Base-by-base conservation (phyloP, 2,113 vertebrate genomes). In the Brachyistius frenatus region DNA sequence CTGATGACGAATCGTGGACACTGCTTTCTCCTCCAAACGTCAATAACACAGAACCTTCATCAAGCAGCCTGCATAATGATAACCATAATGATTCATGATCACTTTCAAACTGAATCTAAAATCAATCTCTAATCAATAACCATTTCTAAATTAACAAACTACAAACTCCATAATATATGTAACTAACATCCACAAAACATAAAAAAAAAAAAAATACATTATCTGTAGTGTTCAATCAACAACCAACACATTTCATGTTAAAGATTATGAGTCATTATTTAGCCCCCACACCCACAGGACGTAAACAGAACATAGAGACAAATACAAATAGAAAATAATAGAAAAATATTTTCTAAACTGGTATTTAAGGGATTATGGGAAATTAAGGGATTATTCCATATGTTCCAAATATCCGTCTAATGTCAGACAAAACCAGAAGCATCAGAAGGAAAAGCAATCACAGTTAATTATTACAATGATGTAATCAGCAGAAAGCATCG, bases 1-100 rank as follows among this genome's bases (percentile, higher is more conserved):
- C 69, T 49, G 47, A 83, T 35, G 60, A 83, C 16, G 63, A 86
- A 62, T 46, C 23, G 35, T 62, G 66, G 66, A 73, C 56, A 50
- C 49, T 14, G n/a, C 36, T 84, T 78, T 81, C 50, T 33, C 62
- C 33, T 76, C 53, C 61, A 0, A 57, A 72, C 23, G 7, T 78
- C 33, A 73, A 15, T 61, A 62, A 32, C 13, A 32, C 35, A 31
- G 44, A 9, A 63, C 30, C 39, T 58, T 53, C 47, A 57, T 16
- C 56, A 76, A 23, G 2, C 0, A 65, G 15, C 5, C 23, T 58
- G 7, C 13, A 44, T 3, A 76, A 64, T 35, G 47, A 35, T 23
- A 23, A 23, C 23, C 23, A 23, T 23, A 23, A 23, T 23, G 23
- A 58, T 66, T 32, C 2, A 35, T 15, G 7, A 41, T 10, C 1